Base-by-base conservation (phyloP, 2,888 invertebrate species). In the Lacanobia oleracea region DNA sequence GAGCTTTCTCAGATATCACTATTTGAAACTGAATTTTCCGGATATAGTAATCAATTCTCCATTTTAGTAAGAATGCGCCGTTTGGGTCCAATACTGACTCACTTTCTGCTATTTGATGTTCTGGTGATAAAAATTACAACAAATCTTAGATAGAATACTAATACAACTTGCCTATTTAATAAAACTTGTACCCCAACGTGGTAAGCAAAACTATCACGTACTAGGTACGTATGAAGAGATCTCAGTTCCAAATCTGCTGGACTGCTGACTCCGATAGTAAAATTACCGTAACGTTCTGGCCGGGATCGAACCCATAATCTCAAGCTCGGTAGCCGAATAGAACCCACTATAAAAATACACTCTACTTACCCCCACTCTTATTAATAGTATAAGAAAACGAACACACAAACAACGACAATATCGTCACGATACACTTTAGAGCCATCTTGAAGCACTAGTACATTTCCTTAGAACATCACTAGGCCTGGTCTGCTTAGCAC, bases 1-100 rank as follows among this genome's bases (percentile, higher is more conserved):
- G 95, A 0, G 92, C 92, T 57, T 93, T 91, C 2, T 93, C 91
- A 0, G 96, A 94, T 57, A 97, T 87, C 65, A 96, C 93, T 21
- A 97, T 88, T 86, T 96, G 96, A 81, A 97, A 97, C 33, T 89
- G 88, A 65, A 96, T 92, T 82, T 92, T 94, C 63, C 87, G 87
- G 53, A 86, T 77, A 16, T 87, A 77, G 74, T 95, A 95, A 79
- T 95, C 91, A 12, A 95, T 93, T 81, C 87, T 85, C 96, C 96
- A 96, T 91, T 93, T 94, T 9, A 96, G 85, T 45, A 92, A 83
- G 27, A 96, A 85, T 50, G 93, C 91, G 1, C 95, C 95, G 53
- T 91, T 90, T 2, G 95, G 93, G 81, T 96, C 95, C 85, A 95
- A 86, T 33, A 94, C 95, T 75, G 95, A 87, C 84, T 95, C 91